phyloP scores from a whole-genome alignment of 1,140 invertebrate genomes.

The Cydia strobilella region DNA sequence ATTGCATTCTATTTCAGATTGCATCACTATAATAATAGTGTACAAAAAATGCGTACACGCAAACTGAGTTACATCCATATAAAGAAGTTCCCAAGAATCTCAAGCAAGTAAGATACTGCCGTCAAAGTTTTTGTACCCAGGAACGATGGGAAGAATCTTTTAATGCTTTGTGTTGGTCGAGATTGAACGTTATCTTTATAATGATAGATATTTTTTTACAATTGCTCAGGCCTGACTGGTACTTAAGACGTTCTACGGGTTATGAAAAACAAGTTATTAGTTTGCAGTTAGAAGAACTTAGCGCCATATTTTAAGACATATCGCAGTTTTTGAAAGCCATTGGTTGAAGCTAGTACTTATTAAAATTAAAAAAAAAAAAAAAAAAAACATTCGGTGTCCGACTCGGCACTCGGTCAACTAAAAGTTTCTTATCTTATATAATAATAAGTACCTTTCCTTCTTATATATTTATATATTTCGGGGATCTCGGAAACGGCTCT shows the following conservation, averaged over 20 bases:
- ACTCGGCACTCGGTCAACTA: too few relatives aligned
- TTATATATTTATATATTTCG: too few relatives aligned
- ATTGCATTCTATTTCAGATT: not conserved
- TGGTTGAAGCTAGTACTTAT: not conserved
- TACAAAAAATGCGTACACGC: constrained; percentile 11
- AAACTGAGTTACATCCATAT: not conserved
- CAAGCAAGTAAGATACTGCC: not conserved
- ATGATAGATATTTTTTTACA: not conserved
- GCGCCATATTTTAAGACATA: not conserved
- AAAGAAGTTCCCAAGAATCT: constrained; percentile 16
- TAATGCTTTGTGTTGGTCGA: not conserved
- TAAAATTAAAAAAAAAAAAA: not conserved
- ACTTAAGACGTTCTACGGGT: not conserved
- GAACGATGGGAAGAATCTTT: not conserved
- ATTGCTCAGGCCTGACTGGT: not conserved
- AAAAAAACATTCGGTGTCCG: too few relatives aligned
- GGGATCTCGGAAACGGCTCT: too few relatives aligned
- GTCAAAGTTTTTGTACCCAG: not conserved
- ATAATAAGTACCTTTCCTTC: too few relatives aligned
- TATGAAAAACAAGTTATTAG: not conserved
- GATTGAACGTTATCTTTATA: not conserved
- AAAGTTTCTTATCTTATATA: too few relatives aligned
- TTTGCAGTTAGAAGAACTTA: not conserved
- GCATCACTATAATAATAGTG: constrained; percentile 5
- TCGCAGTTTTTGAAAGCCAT: not conserved